Evolutionary conservation across 2,113 vertebrate genomes (phyloP), one percentile per base, ranked within the genome.

Genomic region (Mirza zaza): DNA sequence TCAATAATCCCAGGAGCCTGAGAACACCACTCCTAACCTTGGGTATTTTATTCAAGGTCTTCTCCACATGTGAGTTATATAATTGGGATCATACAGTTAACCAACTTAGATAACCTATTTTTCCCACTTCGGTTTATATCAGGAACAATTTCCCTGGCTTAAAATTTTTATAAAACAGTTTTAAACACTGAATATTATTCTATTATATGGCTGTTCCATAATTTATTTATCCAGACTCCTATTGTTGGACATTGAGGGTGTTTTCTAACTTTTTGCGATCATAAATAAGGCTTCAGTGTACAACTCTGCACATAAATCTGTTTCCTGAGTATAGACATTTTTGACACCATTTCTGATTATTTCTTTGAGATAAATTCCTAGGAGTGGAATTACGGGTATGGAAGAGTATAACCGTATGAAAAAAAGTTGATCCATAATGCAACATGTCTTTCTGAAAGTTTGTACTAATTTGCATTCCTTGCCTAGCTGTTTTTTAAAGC

Each of bases 361-460:
- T 96, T 96, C 39, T 89, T 95, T 75, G 79, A 95, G 92, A 94
- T 95, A 91, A 94, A 96, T 87, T 96, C 36, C 65, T 70, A 32
- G 70, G 83, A 70, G 50, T 65, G 32, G 80, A 89, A 89, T 91
- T 80, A 92, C 20, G 75, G 63, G 34, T 45, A 63, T 29, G 15
- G 42, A 88, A 93, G 75, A 75, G 25, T 32, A 61, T 55, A 52
- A 36, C 80, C 67, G 14, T 67, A 82, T 48, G 73, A 15, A 73
- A 85, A 57, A 91, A 57, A 65, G n/a, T 65, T 65, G 39, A 71
- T 81, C 57, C 14, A 50, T 55, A 79, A 87, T 50, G 21, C 45
- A 90, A 84, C 8, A 7, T 1, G 2, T 85, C 81, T 90, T 90
- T 85, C 80, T 61, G 92, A 50, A 89, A 59, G 32, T 75, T 68